phyloP scores from a whole-genome alignment of 2,113 vertebrate genomes.

The Etheostoma spectabile region DNA sequence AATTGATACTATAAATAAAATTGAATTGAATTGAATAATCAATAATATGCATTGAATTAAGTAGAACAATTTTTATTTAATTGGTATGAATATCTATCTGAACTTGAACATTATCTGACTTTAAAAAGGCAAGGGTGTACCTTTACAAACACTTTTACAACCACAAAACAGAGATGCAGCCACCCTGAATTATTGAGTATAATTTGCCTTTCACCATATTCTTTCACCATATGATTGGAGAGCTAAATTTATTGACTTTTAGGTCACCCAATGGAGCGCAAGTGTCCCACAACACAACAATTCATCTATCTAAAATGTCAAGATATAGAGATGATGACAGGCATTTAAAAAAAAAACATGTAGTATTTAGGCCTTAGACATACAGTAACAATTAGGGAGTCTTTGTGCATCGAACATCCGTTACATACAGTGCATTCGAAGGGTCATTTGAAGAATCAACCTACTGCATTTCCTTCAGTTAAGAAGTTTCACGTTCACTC shows the following conservation, averaged over 20 bases:
- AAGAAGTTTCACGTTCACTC: constrained; percentile 1
- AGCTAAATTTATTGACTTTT: too few species aligned
- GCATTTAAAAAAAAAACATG: neutral
- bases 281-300: neutral
- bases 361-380: neutral
- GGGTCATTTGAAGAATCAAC: neutral
- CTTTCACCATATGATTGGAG: neutral
- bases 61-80: neutral
- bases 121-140: neutral
- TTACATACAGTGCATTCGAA: neutral
- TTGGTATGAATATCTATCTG: neutral
- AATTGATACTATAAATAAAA: too few species aligned
- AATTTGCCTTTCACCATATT: too few species aligned
- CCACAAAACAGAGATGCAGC: neutral
- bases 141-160: neutral
- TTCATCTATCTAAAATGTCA: neutral
- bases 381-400: neutral
- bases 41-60: neutral
- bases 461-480: constrained; percentile 20
- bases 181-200: neutral
- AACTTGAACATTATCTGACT: neutral
- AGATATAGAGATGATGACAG: neutral
- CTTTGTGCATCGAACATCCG: constrained; percentile 1
- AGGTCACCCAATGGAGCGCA: neutral
- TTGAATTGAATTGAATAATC: too few species aligned